Base-by-base conservation (phyloP, 2,888 invertebrate genomes). In the Tortricodes alternella region DNA sequence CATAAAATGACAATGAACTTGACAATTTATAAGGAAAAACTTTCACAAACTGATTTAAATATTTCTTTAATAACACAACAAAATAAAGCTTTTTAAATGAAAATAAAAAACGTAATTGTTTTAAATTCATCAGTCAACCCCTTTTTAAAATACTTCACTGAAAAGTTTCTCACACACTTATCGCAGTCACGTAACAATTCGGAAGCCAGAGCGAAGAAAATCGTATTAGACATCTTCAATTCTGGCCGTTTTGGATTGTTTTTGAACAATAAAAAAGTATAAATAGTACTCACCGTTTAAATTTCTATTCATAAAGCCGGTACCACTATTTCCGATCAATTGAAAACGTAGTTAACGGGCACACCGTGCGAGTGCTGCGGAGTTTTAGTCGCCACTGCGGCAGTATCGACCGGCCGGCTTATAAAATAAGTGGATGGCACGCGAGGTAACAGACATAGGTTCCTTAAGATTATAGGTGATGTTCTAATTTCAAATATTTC, bases 341-440 rank as follows among this genome's bases (percentile, higher is more conserved):
- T 60, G 63, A 67, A 59, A 62, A 58, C 53, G 53, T 61, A 23
- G 37, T 53, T 55, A 55, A 43, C 38, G 13, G 27, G 9, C 35
- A 46, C 63, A 58, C 71, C 82, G 84, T 81, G 80, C 71, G 73
- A 53, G 61, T 68, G 59, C 69, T 64, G 48, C 68, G 79, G 72
- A 68, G 74, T 63, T 67, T 62, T 62, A 68, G 63, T 64, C 75
- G 67, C 80, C 83, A 89, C 88, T 89, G 89, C 89, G 85, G 81
- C 72, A 80, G 55, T 89, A 88, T 89, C 88, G 88, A 89, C 87
- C 86, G 73, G 63, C 43, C 62, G 69, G 65, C 73, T 68, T 66
- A 77, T 74, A 70, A 78, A 78, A 78, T 78, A 76, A 71, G 72
- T 76, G 70, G 66, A 70, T 67, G 73, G 71, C 89, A 89, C 87